Percentiles rank a stretch among this genome's conserved stretches.
These are phyloP conservation scores for Saccopteryx leptura DNA, from an alignment of 2,113 vertebrate species.

Conservation along the genomic window DNA sequence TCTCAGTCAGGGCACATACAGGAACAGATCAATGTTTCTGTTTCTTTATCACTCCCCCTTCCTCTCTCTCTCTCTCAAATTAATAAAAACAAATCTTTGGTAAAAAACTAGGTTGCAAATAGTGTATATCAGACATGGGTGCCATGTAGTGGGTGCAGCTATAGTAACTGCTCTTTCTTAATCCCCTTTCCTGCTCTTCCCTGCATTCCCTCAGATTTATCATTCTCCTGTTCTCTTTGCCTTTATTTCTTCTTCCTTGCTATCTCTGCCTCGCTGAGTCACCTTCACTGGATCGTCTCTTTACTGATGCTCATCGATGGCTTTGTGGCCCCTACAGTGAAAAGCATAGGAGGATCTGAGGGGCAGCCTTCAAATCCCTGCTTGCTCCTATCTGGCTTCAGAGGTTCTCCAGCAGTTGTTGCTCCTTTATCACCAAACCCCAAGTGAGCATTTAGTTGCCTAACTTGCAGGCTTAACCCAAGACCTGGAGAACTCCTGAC, in stretches of 20 bases:
- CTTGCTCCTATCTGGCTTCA: not conserved
- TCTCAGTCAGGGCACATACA: not conserved
- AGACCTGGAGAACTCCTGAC: not conserved
- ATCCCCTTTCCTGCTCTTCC: not conserved
- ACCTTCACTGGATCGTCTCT: not conserved
- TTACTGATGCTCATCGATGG: not conserved
- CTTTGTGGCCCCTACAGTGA: not conserved
- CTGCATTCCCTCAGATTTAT: not conserved
- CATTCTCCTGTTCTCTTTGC: not conserved
- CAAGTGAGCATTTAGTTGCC: not conserved
- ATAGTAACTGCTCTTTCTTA: not conserved
- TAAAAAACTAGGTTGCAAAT: not conserved
- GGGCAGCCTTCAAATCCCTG: not conserved
- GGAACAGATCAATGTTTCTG: not conserved
- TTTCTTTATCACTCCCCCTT: too few species aligned
- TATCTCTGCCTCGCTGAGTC: not conserved
- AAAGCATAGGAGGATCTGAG: not conserved
- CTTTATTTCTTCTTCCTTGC: slow-evolving; percentile 4
- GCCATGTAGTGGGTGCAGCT: not conserved
- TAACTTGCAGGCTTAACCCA: not conserved
- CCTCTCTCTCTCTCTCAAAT: not conserved
- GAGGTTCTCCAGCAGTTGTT: not conserved
- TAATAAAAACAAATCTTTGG: not conserved
- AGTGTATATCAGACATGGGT: not conserved
- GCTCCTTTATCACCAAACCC: not conserved